Base-by-base conservation (phyloP, 2,888 invertebrate genomes). In the Phragmatobia fuliginosa region DNA sequence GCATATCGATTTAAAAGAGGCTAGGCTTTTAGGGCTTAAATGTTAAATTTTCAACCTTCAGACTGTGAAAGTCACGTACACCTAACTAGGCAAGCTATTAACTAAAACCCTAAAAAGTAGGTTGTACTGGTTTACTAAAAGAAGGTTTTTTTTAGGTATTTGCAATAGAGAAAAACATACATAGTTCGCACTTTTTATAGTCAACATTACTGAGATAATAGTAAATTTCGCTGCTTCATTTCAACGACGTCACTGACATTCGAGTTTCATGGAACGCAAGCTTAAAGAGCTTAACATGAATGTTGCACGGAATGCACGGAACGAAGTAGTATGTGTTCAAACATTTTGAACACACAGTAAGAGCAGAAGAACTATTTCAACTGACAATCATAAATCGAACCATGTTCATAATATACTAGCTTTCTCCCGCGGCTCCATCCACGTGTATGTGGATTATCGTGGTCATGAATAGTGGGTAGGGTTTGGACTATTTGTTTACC, bases 161-260 rank as follows among this genome's bases (percentile, higher is more conserved):
- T 41, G 14, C 16, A 41, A 41, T 16, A 41, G 38, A 16, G 16
- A 41, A 45, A 0, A 5, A 52, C 3, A 14, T 52, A 52, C 3
- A 14, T 52, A 14, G 8, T n/a, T 32, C 4, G 11, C 28, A 62
- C 18, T 18, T 10, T 21, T 41, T 62, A 11, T 8, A 64, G 18
- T 25, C 33, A 4, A 25, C 25, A 25, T 8, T n/a, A 65, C 10
- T 56, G 33, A 65, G 18, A 38, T 28, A 4, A 14, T 18, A 63
- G 68, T 68, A 58, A 65, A 65, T 65, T 56, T 65, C 65, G 31
- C 41, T 38, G 56, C 67, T 67, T 33, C 36, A 49, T 61, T 67
- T 61, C 41, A 61, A 49, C 36, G 25, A 45, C 28, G 67, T 38
- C 62, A 62, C 31, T 62, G 62, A 38, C 38, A 67, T 56, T 52